These are phyloP conservation scores for Diceros bicornis DNA, from an alignment of 2,797 vertebrate genomes.

Conservation along the genomic window DNA sequence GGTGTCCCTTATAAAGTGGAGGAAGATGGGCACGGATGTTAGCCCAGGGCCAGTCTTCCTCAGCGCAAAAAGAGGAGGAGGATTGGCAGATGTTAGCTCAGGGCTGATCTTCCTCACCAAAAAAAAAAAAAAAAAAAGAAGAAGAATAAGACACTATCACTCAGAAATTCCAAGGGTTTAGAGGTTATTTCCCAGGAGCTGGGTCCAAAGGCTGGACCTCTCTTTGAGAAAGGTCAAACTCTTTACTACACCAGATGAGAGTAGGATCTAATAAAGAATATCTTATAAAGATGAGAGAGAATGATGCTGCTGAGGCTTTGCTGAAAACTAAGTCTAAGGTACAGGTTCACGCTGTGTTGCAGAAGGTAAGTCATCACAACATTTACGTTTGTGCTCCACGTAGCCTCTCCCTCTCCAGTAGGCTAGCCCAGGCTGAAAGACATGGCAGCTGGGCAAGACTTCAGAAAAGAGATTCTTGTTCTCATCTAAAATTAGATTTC, in stretches of 20 bases:
- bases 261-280: neutral
- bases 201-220: neutral
- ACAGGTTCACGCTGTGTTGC: neutral
- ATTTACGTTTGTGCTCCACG: neutral
- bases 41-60: too few species aligned
- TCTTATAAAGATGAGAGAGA: neutral
- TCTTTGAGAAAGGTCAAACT: conserved; percentile 16
- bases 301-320: neutral
- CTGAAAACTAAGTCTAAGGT: neutral
- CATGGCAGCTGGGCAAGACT: neutral
- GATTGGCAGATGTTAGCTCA: too few species aligned
- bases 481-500: neutral
- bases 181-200: neutral
- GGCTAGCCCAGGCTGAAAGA: neutral
- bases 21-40: too few species aligned
- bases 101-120: too few species aligned
- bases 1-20: too few species aligned
- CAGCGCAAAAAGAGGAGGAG: too few species aligned
- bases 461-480: neutral
- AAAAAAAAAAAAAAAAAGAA: too few species aligned
- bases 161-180: neutral
- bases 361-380: neutral
- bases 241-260: neutral
- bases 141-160: neutral
- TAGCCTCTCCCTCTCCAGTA: neutral